Base-by-base conservation (phyloP, 2,113 vertebrate species). In the Poeciliopsis turrubarensis region DNA sequence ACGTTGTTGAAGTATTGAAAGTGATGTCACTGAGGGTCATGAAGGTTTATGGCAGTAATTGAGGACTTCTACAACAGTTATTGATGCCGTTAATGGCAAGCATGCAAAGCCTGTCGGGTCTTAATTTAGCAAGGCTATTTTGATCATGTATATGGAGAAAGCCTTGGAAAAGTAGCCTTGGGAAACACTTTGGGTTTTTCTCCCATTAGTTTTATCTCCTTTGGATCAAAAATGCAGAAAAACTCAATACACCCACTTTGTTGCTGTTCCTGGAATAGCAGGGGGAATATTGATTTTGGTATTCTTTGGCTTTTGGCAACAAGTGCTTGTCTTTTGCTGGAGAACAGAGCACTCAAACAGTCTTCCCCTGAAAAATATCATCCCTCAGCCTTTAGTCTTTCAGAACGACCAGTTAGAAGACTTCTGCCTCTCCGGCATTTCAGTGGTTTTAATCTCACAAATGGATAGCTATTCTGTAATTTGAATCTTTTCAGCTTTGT, bases 241-340 rank as follows among this genome's bases (percentile, higher is more conserved):
- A 90, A 91, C 82, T 79, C 79, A 86, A 93, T 93, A 87, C 61
- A 51, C 54, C 71, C 81, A 69, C 72, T 84, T 83, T 83, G 87
- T 89, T 81, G 72, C 81, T 85, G 83, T 79, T 82, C 88, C 87
- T 85, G 87, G 86, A 93, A 92, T 92, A 93, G 88, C 81, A 75
- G 84, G 86, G 73, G 85, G 70, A 26, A 37, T 80, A 92, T 93
- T 17, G 90, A 93, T 92, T 73, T 68, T 19, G 54, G 69, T 72
- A 62, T 76, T 83, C 41, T 80, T 84, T 70, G 9, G 44, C 77
- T 90, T 91, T 85, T 86, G 82, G 82, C 82, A 78, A 87, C 77
- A 67, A 77, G 64, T 34, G 31, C 68, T 2, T 4, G 70, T 62
- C 67, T 86, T 47, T 31, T 74, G 78, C 64, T 80, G 77, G 81